Evolutionary conservation across 1,140 invertebrate species (phyloP).

Genomic region (Physella acuta): DNA sequence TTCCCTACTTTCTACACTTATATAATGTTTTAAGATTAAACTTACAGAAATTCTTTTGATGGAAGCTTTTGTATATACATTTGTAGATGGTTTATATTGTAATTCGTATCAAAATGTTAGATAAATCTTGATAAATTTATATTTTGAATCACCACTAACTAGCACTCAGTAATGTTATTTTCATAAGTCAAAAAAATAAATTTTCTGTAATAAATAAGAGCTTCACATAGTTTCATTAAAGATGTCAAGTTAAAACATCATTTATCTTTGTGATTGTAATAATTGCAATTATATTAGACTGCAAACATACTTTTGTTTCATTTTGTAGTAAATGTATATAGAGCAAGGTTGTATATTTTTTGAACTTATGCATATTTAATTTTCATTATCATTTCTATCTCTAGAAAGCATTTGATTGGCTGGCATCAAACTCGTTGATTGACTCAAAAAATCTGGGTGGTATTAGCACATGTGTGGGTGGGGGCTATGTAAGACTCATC

Average conservation of each 20-base stretch:
- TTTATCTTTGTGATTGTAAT: not conserved
- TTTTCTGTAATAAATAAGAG: no score
- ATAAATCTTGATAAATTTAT: no score
- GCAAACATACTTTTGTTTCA: not conserved
- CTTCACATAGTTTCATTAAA: not conserved
- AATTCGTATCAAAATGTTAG: not conserved
- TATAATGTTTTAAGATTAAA: not conserved
- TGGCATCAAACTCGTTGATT: not conserved
- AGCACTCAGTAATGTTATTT: no score
- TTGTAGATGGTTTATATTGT: not conserved
- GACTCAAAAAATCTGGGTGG: slow-evolving; percentile 2
- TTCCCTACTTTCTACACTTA: not conserved
- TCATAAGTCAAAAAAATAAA: no score
- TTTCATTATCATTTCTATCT: not conserved
- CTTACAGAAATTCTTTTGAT: not conserved
- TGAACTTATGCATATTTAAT: not conserved
- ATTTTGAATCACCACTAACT: no score
- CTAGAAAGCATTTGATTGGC: slow-evolving; percentile 18
- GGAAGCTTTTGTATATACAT: not conserved
- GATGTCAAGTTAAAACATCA: not conserved
- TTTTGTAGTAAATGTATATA: not conserved
- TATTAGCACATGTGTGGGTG: not conserved
- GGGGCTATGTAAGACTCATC: not conserved
- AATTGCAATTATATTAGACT: not conserved
- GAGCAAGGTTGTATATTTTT: not conserved